Evolutionary conservation across 2,888 invertebrate species (phyloP).

Genomic region (Plebejus melissa): DNA sequence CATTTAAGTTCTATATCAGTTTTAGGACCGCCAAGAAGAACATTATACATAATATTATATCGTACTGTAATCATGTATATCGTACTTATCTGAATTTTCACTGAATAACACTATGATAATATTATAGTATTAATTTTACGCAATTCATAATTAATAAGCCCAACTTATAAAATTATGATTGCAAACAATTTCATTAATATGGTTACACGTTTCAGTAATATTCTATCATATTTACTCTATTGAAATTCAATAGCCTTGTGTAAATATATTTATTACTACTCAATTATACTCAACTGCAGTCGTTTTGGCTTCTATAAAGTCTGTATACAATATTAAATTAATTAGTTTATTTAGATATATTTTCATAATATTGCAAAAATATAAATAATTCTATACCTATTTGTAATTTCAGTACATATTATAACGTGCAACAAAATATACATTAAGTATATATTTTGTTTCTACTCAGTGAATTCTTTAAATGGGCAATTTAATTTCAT

Average conservation of each 20-base stretch:
- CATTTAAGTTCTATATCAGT: no score
- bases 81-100: no score
- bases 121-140: background rate
- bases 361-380: background rate
- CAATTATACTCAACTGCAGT: background rate
- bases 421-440: no score
- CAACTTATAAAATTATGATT: background rate
- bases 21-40: background rate
- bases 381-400: no score
- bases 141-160: constrained; percentile 4
- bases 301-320: background rate
- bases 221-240: constrained; percentile 18
- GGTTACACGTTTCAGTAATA: background rate
- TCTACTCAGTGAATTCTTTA: no score
- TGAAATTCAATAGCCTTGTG: background rate
- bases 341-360: no score
- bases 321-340: background rate
- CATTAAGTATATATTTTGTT: no score
- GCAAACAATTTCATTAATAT: constrained; percentile 10
- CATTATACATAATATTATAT: no score
- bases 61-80: no score
- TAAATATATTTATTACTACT: background rate
- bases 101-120: background rate
- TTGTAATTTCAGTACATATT: no score
- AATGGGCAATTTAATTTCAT: no score